phyloP scores from a whole-genome alignment of 2,797 vertebrate species.

The Mus spretus region DNA sequence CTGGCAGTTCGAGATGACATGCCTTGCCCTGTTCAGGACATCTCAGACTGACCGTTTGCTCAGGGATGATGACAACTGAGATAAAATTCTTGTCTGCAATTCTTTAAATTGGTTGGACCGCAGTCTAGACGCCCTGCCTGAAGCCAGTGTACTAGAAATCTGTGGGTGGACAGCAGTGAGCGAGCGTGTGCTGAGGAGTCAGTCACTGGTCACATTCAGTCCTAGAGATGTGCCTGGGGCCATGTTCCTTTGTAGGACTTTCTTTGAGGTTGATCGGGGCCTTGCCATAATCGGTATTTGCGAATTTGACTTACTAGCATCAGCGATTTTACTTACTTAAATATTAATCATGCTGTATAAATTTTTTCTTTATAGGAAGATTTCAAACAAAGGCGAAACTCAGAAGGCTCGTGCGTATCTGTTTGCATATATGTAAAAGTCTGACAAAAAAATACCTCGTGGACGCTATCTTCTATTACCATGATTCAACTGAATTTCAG shows the following conservation, averaged over 20 bases:
- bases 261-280: conserved; percentile 3
- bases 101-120: conserved; percentile 41
- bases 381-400: conserved; percentile 18
- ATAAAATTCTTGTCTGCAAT: conserved; percentile 59
- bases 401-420: not conserved
- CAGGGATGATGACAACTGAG: conserved; percentile 55
- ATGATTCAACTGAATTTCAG: conserved; percentile 1
- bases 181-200: not conserved
- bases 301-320: conserved; percentile 1
- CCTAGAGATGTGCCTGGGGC: not conserved
- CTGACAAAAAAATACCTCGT: not conserved
- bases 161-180: not conserved
- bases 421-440: not conserved
- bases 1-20: not conserved
- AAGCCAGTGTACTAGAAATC: not conserved
- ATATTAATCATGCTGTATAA: not conserved
- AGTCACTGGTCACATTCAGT: not conserved
- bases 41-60: conserved; percentile 16
- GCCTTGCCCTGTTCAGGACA: not conserved
- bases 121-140: conserved; percentile 25
- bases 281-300: conserved; percentile 9
- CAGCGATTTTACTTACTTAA: not conserved
- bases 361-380: conserved; percentile 17
- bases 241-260: not conserved
- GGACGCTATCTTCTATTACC: not conserved